A percentile compares a stretch with the other conserved stretches of the same genome.
Conservation (phyloP, 2,113 vertebrate genomes). For the Mesembrinibis cayennensis region DNA sequence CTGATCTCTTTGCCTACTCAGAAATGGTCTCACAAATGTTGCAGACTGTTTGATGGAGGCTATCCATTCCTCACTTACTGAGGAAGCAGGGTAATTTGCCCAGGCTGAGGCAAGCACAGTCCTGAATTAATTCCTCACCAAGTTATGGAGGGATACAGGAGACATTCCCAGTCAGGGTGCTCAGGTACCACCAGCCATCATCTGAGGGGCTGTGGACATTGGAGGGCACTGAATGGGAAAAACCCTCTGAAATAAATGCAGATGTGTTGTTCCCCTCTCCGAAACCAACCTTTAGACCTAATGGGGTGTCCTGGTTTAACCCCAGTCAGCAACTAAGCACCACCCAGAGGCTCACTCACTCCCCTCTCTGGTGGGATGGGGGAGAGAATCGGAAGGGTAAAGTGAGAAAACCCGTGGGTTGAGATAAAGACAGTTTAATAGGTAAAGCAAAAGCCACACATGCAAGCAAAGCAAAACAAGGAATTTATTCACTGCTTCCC, state of each 20-base stretch:
- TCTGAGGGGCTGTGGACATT: background rate
- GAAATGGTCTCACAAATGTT: background rate
- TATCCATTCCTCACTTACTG: background rate
- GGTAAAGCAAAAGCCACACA: too few relatives aligned
- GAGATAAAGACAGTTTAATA: too few relatives aligned
- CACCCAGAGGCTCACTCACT: too few relatives aligned
- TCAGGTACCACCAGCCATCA: background rate
- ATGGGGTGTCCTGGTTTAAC: accelerated
- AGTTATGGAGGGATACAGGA: background rate
- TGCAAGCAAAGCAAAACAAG: too few relatives aligned
- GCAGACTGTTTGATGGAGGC: background rate
- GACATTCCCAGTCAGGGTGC: background rate
- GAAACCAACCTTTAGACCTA: background rate
- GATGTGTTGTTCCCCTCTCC: background rate
- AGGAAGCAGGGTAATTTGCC: background rate
- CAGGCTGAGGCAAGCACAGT: background rate
- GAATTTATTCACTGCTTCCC: too few relatives aligned
- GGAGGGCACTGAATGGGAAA: background rate
- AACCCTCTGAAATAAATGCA: background rate
- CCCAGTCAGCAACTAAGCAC: too few relatives aligned
- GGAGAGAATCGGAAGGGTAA: too few relatives aligned
- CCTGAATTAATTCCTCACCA: background rate
- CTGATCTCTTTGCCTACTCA: background rate
- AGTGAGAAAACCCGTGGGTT: too few relatives aligned
- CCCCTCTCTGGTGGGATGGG: too few relatives aligned